Base-by-base conservation (phyloP, 2,113 vertebrate genomes). In the Halcyon senegalensis region DNA sequence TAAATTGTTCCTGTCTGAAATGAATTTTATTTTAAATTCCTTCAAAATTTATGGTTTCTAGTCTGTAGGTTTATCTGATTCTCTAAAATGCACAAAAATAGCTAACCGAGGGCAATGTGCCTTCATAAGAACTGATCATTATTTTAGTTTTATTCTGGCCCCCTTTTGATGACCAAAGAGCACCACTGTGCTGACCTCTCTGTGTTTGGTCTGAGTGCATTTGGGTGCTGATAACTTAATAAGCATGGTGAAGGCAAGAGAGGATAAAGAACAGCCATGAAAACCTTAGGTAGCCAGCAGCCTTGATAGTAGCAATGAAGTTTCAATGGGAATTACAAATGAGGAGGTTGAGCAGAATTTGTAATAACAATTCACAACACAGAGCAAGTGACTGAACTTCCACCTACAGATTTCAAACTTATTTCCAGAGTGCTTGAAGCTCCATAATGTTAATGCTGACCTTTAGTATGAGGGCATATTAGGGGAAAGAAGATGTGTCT, bases 1-100 rank as follows among this genome's bases (percentile, higher is more conserved):
- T 89, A 94, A 94, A 96, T 84, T 76, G 69, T 62, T 92, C 77
- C 76, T 91, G 72, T 53, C 44, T 84, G 69, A 89, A 97, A 96
- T 84, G 56, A 94, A 86, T 95, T 93, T 94, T 92, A 93, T 94
- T 93, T 95, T 88, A 96, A 93, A 92, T 89, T 92, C 68, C 94
- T 96, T 95, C 77, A 92, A 92, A 95, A 93, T 93, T 95, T 89
- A 92, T 78, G 58, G 33, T 67, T 91, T 62, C 76, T 43, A 35
- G 68, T 81, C 84, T 81, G 33, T 37, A 69, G 67, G 35, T 67
- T 48, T 13, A 66, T 87, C 79, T 64, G 5, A 66, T 79, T 85
- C 67, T 85, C 31, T 62, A 62, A 94, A 93, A 96, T 69, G 70
- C 70, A 73, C 18, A 35, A 37, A 94, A 70, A 85, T 13, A 90